phyloP scores from a whole-genome alignment of 2,888 invertebrate species.

The Drosophila mayaguana region DNA sequence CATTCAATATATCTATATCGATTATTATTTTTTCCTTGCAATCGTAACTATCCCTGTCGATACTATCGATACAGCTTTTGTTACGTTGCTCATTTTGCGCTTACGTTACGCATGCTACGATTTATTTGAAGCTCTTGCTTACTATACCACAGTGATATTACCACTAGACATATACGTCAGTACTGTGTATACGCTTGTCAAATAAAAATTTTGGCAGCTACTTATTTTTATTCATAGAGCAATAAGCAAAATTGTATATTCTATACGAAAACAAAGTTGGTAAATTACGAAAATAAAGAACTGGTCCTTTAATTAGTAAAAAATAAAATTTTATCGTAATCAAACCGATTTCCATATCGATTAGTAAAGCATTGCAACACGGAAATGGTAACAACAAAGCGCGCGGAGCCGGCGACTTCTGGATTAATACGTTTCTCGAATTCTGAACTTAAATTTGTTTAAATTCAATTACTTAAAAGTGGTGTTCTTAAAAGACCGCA shows the following conservation, averaged over 20 bases:
- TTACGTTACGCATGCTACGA: slow-evolving; percentile 4
- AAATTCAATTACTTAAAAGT: not conserved
- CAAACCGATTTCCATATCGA: slow-evolving; percentile 3
- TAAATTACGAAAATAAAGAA: not conserved
- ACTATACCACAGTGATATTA: no score
- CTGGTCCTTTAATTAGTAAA: not conserved
- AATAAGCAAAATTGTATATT: not conserved
- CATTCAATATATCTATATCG: slow-evolving; percentile 26
- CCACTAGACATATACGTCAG: no score
- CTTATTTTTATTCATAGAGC: not conserved
- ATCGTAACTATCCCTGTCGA: slow-evolving; percentile 16
- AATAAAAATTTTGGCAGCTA: not conserved
- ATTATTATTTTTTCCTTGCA: slow-evolving; percentile 7
- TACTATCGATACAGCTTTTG: slow-evolving; percentile 32
- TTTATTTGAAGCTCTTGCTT: not conserved
- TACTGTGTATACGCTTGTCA: not conserved
- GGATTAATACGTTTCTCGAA: not conserved
- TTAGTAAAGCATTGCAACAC: slow-evolving; percentile 13
- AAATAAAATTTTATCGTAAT: not conserved
- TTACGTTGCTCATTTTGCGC: slow-evolving; percentile 16
- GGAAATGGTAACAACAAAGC: slow-evolving; percentile 26
- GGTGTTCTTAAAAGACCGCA: not conserved
- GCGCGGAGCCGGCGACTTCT: slow-evolving; percentile 43
- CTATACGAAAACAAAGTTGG: not conserved
- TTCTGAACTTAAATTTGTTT: not conserved